Evolutionary conservation across 2,113 vertebrate genomes (phyloP).

Genomic region (Cavia aperea): DNA sequence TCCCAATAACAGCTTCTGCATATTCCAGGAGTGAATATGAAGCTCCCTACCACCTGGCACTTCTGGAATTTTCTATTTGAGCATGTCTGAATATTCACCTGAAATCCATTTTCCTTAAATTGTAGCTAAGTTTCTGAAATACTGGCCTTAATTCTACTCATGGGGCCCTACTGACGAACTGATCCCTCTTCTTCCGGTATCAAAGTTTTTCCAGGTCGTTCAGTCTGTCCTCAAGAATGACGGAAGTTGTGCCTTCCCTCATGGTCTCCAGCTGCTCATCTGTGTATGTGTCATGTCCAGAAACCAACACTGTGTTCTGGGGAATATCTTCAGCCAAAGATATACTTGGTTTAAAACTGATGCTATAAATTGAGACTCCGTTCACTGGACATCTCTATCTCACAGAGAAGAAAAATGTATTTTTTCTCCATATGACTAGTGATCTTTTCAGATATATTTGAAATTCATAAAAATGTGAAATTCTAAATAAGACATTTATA

Average conservation of each 20-base stretch:
- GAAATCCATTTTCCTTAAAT: constrained; percentile 9
- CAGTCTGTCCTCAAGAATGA: background rate
- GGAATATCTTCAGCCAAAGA: background rate
- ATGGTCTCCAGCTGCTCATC: background rate
- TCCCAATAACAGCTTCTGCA: background rate
- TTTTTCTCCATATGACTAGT: constrained; percentile 25
- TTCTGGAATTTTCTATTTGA: background rate
- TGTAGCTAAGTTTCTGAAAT: background rate
- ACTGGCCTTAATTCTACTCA: background rate
- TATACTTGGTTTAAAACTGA: background rate
- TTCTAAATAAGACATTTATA: constrained; percentile 58
- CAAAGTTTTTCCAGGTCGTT: background rate
- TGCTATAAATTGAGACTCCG: background rate
- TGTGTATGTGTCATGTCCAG: background rate
- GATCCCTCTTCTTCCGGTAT: background rate
- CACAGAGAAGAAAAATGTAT: background rate
- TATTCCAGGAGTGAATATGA: background rate
- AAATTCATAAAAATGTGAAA: constrained; percentile 64
- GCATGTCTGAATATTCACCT: background rate
- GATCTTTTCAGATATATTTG: constrained; percentile 43
- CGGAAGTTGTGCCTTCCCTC: background rate
- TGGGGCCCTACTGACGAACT: background rate
- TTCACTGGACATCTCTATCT: background rate
- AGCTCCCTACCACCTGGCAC: background rate
- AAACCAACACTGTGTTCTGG: background rate